phyloP scores from a whole-genome alignment of 35 echinoderm and acorn worm genomes.

The Strongylocentrotus purpuratus region DNA sequence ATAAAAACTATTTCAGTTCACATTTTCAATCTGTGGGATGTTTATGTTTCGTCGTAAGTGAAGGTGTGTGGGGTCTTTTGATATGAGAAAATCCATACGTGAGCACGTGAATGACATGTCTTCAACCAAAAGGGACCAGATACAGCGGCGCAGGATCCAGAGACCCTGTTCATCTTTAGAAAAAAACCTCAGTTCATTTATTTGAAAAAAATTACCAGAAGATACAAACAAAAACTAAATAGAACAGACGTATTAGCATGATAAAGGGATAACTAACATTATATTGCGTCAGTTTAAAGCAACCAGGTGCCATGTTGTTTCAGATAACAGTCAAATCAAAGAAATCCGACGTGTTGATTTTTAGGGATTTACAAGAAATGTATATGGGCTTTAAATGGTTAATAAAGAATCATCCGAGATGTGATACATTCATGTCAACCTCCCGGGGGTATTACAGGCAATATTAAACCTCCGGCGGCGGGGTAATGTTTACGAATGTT shows the following conservation, averaged over 20 bases:
- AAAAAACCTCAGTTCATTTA: too few relatives aligned
- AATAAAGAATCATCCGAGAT: background rate
- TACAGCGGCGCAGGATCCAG: background rate
- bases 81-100: background rate
- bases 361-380: too few relatives aligned
- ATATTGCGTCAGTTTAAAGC: too few relatives aligned
- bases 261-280: too few relatives aligned
- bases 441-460: background rate
- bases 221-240: too few relatives aligned
- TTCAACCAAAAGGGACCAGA: background rate
- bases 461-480: background rate
- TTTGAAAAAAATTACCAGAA: too few relatives aligned
- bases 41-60: background rate
- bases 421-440: background rate
- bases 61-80: slow-evolving; percentile 9
- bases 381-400: background rate
- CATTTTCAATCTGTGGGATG: background rate
- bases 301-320: too few relatives aligned
- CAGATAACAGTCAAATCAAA: too few relatives aligned
- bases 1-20: slow-evolving; percentile 8
- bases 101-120: background rate
- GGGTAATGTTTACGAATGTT: background rate
- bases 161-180: background rate
- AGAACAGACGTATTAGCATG: too few relatives aligned
- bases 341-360: too few relatives aligned